Percentiles rank a stretch among this genome's conserved stretches.
phyloP scores from a whole-genome alignment of 2,113 vertebrate genomes.

The Pterocles burchelli region DNA sequence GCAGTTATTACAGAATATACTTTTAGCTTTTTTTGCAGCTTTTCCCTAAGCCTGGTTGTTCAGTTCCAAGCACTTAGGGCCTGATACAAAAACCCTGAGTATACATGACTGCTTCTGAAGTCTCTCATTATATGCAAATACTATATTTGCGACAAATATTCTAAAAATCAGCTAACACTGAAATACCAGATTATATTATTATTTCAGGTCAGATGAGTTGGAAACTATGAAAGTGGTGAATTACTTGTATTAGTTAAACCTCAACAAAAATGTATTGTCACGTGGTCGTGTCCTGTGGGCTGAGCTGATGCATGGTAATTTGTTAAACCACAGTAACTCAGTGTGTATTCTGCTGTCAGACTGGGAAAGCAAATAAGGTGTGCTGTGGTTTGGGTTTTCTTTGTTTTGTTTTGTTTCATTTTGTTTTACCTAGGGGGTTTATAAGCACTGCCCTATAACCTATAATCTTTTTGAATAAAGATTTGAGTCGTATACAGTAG shows the following conservation, averaged over 20 bases:
- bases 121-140: neutral
- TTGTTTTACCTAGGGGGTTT: neutral
- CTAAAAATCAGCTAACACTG: neutral
- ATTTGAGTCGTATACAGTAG: neutral
- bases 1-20: neutral
- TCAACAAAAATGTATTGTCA: neutral
- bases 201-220: neutral
- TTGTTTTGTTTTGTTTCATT: neutral
- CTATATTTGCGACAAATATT: neutral
- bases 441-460: neutral
- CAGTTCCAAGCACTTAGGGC: neutral
- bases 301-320: neutral
- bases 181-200: neutral
- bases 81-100: neutral
- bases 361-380: neutral
- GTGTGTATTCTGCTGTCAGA: neutral
- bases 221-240: neutral
- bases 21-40: neutral
- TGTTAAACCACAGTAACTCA: neutral
- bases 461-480: neutral
- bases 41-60: neutral
- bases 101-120: neutral
- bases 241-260: neutral
- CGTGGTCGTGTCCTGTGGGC: neutral
- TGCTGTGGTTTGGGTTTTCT: neutral